phyloP scores from a whole-genome alignment of 2,888 invertebrate species.

The Tenthredo scrophulariae region DNA sequence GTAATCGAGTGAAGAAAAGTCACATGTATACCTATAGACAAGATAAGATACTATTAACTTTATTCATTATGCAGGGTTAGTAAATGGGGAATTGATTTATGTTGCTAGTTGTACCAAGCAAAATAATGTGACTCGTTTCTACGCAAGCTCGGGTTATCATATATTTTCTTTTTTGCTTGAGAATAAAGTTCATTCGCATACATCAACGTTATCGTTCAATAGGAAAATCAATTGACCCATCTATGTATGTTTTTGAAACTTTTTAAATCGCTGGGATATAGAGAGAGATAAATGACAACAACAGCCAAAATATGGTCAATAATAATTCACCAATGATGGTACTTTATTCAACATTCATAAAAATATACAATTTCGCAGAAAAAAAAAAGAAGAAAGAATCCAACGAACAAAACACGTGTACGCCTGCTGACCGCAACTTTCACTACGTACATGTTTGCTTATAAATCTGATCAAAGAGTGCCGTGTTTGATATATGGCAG shows the following conservation, averaged over 20 bases:
- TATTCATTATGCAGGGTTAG: not conserved
- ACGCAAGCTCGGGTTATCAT: not conserved
- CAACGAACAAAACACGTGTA: not conserved
- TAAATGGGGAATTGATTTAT: conserved; percentile 12
- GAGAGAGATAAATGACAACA: not conserved
- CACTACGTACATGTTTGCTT: not conserved
- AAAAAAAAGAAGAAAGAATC: not conserved
- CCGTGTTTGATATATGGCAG: not conserved
- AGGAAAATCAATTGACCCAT: not conserved
- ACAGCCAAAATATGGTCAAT: not conserved
- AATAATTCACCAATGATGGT: not conserved
- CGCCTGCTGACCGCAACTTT: not conserved
- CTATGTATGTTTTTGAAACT: not conserved
- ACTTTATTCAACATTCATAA: not conserved
- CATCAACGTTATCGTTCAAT: not conserved
- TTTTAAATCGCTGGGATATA: not conserved
- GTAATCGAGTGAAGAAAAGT: not conserved
- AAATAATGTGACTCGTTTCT: not conserved
- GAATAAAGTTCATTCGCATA: not conserved
- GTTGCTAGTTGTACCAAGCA: not conserved
- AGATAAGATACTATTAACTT: not conserved
- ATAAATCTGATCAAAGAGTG: not conserved
- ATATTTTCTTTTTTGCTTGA: not conserved
- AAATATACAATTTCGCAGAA: not conserved
- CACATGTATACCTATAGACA: not conserved